A percentile compares a stretch with the other conserved stretches of the same genome.
Evolutionary conservation across 2,888 invertebrate species (phyloP).

Genomic region (Oscheius onirici): DNA sequence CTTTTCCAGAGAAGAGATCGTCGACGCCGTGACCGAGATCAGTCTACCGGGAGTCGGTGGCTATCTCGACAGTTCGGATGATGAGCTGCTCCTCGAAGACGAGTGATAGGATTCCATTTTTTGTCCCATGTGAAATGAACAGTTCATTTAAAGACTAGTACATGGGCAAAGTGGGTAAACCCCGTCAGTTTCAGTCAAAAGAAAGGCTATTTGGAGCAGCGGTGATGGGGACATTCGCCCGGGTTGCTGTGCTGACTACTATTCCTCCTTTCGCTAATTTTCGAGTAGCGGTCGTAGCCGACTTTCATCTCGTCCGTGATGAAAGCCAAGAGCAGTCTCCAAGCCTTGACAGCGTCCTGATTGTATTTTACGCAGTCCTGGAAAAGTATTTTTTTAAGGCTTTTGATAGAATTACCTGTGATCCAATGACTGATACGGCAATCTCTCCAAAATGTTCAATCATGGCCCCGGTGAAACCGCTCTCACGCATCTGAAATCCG

Average conservation of each 20-base stretch:
- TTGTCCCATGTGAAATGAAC: too few species aligned
- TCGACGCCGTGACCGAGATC: too few species aligned
- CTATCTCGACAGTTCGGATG: too few species aligned
- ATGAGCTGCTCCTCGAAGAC: too few species aligned
- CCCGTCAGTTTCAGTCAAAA: too few species aligned
- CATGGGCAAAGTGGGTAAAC: too few species aligned
- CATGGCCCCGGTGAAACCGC: slow-evolving; percentile 56
- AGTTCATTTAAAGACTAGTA: too few species aligned
- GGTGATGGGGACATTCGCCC: slow-evolving; percentile 6
- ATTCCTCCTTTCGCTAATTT: slow-evolving; percentile 39
- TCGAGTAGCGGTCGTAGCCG: slow-evolving; percentile 28
- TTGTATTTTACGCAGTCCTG: slow-evolving; percentile 55
- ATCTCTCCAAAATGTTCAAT: slow-evolving; percentile 59
- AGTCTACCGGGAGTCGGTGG: too few species aligned
- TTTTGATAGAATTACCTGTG: slow-evolving; percentile 40
- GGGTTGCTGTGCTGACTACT: slow-evolving; percentile 22
- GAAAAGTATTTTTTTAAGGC: not conserved
- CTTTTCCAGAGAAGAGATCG: too few species aligned
- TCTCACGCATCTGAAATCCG: slow-evolving; percentile 49
- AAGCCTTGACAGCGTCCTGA: slow-evolving; percentile 55
- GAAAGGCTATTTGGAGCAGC: too few species aligned
- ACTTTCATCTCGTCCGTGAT: slow-evolving; percentile 59
- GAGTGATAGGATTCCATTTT: too few species aligned
- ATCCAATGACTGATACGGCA: slow-evolving; percentile 53
- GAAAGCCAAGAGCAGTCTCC: slow-evolving; percentile 54